Evolutionary conservation across 1,140 invertebrate species (phyloP).

Genomic region (Schlechtendalia chinensis): DNA sequence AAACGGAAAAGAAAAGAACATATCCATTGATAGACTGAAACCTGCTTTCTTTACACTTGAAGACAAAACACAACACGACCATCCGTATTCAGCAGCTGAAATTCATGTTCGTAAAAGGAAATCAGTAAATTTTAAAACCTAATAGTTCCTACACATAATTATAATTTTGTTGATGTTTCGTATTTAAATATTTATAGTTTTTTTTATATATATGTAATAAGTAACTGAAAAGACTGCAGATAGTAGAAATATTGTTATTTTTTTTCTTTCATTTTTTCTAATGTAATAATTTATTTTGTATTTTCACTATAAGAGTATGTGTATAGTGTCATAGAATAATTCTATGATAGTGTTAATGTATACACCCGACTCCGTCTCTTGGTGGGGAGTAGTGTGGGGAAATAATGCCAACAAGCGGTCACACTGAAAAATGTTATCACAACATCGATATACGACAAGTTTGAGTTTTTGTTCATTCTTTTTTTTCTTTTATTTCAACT

Average conservation of each 20-base stretch:
- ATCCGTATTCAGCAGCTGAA: neutral
- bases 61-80: neutral
- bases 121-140: neutral
- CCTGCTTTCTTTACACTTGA: neutral
- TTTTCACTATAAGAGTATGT: neutral
- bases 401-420: no score
- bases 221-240: no score
- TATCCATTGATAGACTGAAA: neutral
- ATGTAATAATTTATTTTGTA: no score
- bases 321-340: neutral
- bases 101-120: neutral
- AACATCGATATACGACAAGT: no score
- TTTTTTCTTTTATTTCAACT: no score
- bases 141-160: neutral
- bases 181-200: no score
- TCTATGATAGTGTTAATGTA: no score
- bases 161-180: no score
- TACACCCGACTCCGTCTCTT: neutral
- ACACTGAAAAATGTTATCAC: no score
- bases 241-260: neutral
- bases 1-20: neutral
- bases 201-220: no score
- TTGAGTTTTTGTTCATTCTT: no score
- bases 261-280: neutral
- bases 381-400: neutral